These are phyloP conservation scores for Diglossa cyanea DNA, from an alignment of 2,797 vertebrate species.

Conservation along the genomic window DNA sequence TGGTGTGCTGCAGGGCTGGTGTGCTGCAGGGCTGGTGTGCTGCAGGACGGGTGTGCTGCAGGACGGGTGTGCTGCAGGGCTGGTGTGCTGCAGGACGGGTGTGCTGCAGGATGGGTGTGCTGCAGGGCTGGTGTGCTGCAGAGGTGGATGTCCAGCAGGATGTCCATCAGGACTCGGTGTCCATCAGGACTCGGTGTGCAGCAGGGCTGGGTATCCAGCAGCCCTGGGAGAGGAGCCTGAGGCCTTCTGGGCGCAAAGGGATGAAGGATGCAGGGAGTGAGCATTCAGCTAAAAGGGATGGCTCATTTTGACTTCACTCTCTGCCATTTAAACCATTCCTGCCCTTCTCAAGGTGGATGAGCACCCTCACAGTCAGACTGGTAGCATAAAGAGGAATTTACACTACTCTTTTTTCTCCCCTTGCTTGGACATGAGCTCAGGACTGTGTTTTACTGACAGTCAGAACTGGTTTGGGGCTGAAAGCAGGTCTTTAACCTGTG, in stretches of 20 bases:
- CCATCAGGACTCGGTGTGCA: too few species aligned
- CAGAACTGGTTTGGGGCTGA: neutral
- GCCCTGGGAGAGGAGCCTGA: accelerated
- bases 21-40: too few species aligned
- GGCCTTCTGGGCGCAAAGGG: neutral
- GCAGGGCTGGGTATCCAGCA: accelerated
- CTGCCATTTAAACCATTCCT: neutral
- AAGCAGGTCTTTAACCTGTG: neutral
- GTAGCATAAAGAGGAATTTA: neutral
- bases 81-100: too few species aligned
- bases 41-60: too few species aligned
- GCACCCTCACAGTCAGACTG: neutral
- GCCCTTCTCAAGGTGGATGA: neutral
- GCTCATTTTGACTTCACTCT: accelerated
- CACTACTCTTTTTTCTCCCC: neutral
- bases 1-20: too few species aligned
- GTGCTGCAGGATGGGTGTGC: too few species aligned
- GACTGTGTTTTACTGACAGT: neutral
- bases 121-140: too few species aligned
- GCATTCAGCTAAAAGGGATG: neutral
- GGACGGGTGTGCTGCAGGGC: too few species aligned
- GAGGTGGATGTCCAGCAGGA: too few species aligned
- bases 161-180: too few species aligned
- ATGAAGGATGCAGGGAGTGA: neutral
- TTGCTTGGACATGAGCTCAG: neutral